Percentiles rank a stretch among this genome's conserved stretches.
These are phyloP conservation scores for Epinephelus malabaricus DNA, from an alignment of 2,797 vertebrate genomes.

Conservation along the genomic window DNA sequence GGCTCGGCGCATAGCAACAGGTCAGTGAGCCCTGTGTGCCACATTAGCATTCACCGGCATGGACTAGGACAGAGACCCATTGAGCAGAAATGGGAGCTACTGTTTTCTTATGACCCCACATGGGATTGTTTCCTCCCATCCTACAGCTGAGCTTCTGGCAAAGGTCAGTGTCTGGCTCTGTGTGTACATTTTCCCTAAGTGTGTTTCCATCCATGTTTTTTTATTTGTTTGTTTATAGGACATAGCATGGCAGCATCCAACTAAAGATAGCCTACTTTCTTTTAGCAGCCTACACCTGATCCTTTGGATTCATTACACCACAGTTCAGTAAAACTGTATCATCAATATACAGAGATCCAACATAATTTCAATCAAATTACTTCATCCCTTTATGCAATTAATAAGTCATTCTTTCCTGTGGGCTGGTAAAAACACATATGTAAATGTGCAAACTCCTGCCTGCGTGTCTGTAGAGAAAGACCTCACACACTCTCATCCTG, in stretches of 20 bases:
- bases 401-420: too few relatives aligned
- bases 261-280: slow-evolving; percentile 6
- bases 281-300: slow-evolving; percentile 8
- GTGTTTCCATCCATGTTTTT: background rate
- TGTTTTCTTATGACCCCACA: slow-evolving; percentile 30
- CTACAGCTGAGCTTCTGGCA: slow-evolving; percentile 29
- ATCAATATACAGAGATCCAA: background rate
- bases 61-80: slow-evolving; percentile 39
- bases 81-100: slow-evolving; percentile 44
- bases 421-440: too few relatives aligned
- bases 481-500: too few relatives aligned
- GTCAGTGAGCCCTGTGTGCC: slow-evolving; percentile 42
- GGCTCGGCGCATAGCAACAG: slow-evolving; percentile 65
- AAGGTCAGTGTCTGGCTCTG: slow-evolving; percentile 59
- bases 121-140: slow-evolving; percentile 28
- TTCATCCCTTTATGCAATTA: too few relatives aligned
- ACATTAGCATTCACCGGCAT: slow-evolving; percentile 38
- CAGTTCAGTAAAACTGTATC: background rate
- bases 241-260: background rate
- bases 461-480: too few relatives aligned
- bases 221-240: slow-evolving; percentile 10
- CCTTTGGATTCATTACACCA: background rate
- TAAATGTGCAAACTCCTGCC: too few relatives aligned
- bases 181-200: background rate
- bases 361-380: background rate